A percentile compares a stretch with the other conserved stretches of the same genome.
phyloP scores from a whole-genome alignment of 2,113 vertebrate species.

The Meles meles region DNA sequence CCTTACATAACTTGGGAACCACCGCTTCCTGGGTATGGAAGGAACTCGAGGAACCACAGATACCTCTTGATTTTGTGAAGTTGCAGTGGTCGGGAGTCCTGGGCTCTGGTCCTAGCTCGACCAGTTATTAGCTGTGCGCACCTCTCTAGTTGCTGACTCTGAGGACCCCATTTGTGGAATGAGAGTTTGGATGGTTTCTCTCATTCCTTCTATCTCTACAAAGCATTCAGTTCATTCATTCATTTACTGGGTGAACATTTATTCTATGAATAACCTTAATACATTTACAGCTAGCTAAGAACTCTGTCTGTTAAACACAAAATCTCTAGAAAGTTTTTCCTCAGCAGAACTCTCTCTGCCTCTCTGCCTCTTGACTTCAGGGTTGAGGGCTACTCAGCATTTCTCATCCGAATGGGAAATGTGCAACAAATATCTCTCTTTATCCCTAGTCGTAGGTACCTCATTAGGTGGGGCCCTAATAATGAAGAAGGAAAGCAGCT shows the following conservation, averaged over 20 bases:
- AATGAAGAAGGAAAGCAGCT: neutral
- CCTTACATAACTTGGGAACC: neutral
- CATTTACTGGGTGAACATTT: neutral
- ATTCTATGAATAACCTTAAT: neutral
- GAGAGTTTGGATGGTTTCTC: neutral
- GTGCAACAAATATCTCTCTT: neutral
- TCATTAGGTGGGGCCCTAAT: neutral
- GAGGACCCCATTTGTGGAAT: neutral
- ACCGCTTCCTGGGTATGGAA: neutral
- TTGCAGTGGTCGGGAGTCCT: neutral
- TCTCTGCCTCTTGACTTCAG: neutral
- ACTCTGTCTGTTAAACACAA: neutral
- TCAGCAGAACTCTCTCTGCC: neutral
- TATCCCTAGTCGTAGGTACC: neutral
- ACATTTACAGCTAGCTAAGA: neutral
- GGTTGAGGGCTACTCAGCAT: neutral
- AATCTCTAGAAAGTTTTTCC: neutral
- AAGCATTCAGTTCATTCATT: slow-evolving; percentile 9
- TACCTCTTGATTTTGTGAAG: neutral
- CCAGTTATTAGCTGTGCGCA: neutral
- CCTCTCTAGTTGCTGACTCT: neutral
- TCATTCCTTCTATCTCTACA: neutral
- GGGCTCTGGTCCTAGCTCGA: neutral
- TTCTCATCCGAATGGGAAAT: neutral
- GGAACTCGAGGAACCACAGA: neutral